phyloP scores from a whole-genome alignment of 2,113 vertebrate genomes.

The Gymnogyps californianus region DNA sequence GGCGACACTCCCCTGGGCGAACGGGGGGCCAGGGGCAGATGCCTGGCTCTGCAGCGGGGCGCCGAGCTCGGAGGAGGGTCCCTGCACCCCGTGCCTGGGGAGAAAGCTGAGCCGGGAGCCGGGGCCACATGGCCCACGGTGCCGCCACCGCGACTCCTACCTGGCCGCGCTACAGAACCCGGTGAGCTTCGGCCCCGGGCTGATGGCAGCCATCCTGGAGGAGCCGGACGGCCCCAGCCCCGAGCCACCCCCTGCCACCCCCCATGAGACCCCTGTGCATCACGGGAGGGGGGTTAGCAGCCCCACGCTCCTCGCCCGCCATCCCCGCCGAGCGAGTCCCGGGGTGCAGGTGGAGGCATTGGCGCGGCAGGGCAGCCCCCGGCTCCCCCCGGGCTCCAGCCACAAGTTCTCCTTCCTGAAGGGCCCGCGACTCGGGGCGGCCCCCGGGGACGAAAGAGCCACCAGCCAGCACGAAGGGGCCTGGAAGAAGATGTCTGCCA shows the following conservation, averaged over 20 bases:
- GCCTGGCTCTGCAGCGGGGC: conserved; percentile 42
- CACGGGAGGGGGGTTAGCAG: background rate
- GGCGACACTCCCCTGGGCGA: background rate
- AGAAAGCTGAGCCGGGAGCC: conserved; percentile 64
- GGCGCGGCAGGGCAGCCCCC: background rate
- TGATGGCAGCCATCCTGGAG: conserved; percentile 69
- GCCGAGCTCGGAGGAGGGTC: conserved; percentile 70
- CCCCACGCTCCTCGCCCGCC: background rate
- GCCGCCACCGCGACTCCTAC: conserved; percentile 78
- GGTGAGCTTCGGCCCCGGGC: conserved; percentile 43
- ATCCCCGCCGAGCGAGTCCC: background rate
- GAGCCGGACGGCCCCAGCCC: conserved; percentile 37
- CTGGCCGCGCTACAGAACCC: conserved; percentile 75
- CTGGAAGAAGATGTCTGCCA: conserved; percentile 78
- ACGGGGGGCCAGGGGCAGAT: background rate
- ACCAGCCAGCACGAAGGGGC: conserved; percentile 75
- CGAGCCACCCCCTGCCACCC: background rate
- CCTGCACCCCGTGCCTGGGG: conserved; percentile 70
- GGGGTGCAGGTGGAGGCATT: background rate
- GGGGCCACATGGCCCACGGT: conserved; percentile 61
- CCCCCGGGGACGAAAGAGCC: background rate
- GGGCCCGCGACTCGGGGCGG: conserved; percentile 51
- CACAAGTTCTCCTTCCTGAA: conserved; percentile 80
- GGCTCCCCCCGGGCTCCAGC: conserved; percentile 11
- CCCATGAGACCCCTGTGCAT: background rate